Percentiles rank a stretch among this genome's conserved stretches.
Evolutionary conservation across 2,797 vertebrate species (phyloP).

Genomic region (Nannoperca obscura): DNA sequence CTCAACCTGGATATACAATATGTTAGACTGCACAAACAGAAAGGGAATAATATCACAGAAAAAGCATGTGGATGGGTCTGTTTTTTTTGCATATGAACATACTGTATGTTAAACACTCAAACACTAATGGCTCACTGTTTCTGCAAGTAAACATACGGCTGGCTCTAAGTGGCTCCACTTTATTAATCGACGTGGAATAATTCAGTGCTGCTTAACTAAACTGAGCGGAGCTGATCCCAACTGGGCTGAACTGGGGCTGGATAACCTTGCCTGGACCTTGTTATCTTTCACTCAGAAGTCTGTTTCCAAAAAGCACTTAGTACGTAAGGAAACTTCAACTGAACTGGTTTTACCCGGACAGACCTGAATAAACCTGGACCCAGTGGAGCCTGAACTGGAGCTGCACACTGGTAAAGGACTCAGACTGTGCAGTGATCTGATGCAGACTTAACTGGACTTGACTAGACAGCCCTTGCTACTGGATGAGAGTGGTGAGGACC

Average conservation of each 20-base stretch:
- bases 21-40: constrained; percentile 25
- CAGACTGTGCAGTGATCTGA: constrained; percentile 24
- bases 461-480: constrained; percentile 38
- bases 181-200: constrained; percentile 48
- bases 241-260: constrained; percentile 30
- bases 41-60: constrained; percentile 6
- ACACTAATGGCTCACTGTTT: constrained; percentile 21
- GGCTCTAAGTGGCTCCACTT: constrained; percentile 21
- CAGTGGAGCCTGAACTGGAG: constrained; percentile 38
- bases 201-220: constrained; percentile 26
- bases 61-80: constrained; percentile 22
- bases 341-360: constrained; percentile 15
- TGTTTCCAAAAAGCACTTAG: constrained; percentile 27
- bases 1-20: constrained; percentile 40
- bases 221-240: constrained; percentile 20
- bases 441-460: constrained; percentile 38
- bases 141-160: constrained; percentile 17
- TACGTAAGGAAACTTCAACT: constrained; percentile 24
- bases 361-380: constrained; percentile 34
- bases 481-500: constrained; percentile 47
- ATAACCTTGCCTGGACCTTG: constrained; percentile 42
- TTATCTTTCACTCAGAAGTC: constrained; percentile 17
- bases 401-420: constrained; percentile 17
- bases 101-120: neutral
- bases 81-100: constrained; percentile 43